These are phyloP conservation scores for Ametastegia equiseti DNA, from an alignment of 2,888 invertebrate species.

Conservation along the genomic window DNA sequence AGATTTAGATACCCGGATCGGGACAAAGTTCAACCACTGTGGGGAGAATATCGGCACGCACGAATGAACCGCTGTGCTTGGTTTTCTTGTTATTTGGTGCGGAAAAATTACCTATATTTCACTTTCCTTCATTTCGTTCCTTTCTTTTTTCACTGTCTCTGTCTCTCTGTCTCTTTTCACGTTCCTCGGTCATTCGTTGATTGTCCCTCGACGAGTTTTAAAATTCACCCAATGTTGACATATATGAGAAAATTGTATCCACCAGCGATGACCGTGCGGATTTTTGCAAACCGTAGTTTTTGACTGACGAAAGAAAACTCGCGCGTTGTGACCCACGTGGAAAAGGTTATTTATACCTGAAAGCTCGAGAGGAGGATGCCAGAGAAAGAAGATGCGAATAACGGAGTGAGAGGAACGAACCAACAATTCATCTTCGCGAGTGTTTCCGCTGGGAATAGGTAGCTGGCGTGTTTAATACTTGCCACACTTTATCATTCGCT, in stretches of 20 bases:
- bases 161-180: too few relatives aligned
- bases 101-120: conserved; percentile 64
- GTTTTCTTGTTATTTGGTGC: conserved; percentile 58
- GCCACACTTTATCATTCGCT: conserved; percentile 45
- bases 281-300: neutral
- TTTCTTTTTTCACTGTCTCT: neutral
- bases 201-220: too few relatives aligned
- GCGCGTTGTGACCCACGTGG: conserved; percentile 34
- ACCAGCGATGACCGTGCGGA: neutral
- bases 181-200: too few relatives aligned
- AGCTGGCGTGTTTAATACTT: conserved; percentile 48
- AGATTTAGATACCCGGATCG: conserved; percentile 68
- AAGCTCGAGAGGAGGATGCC: neutral
- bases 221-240: too few relatives aligned
- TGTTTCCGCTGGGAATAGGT: conserved; percentile 44
- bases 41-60: neutral
- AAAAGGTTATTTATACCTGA: conserved; percentile 35
- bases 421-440: conserved; percentile 45
- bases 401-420: conserved; percentile 17
- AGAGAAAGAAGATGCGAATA: neutral
- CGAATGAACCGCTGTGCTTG: neutral
- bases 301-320: neutral
- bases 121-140: neutral
- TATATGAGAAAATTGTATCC: too few relatives aligned
- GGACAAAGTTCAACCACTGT: conserved; percentile 66